These are phyloP conservation scores for Falco novaeseelandiae DNA, from an alignment of 2,797 vertebrate species.

Conservation along the genomic window DNA sequence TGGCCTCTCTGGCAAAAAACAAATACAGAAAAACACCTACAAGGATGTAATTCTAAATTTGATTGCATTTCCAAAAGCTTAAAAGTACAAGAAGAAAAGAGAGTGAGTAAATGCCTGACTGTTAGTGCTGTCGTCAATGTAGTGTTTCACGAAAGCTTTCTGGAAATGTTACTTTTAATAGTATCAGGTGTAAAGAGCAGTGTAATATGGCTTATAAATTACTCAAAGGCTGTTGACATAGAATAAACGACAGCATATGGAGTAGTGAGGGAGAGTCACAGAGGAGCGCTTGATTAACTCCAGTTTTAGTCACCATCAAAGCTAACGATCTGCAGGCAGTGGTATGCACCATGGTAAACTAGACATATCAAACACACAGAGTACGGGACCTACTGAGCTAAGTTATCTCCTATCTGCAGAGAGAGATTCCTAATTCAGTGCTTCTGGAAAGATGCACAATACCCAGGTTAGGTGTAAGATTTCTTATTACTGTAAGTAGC, in stretches of 20 bases:
- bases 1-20: neutral
- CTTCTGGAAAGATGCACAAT: neutral
- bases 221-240: slow-evolving; percentile 11
- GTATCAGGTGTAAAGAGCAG: neutral
- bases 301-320: neutral
- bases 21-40: slow-evolving; percentile 2
- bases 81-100: neutral
- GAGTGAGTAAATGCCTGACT: neutral
- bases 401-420: neutral
- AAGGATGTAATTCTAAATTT: neutral
- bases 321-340: neutral
- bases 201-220: slow-evolving; percentile 19
- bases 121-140: neutral
- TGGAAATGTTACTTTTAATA: slow-evolving; percentile 43
- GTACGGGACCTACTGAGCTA: neutral
- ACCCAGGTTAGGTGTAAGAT: neutral
- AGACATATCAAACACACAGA: neutral
- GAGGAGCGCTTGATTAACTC: neutral
- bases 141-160: neutral
- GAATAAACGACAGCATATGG: neutral
- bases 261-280: neutral
- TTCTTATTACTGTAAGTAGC: neutral
- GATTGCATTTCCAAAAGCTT: neutral
- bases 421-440: neutral
- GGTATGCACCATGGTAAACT: neutral